phyloP scores from a whole-genome alignment of 2,113 vertebrate genomes.

The Mus musculus region GRCm39 chr1:132609501-132610000 shows the following conservation, averaged over 20 bases:
- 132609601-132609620: neutral
- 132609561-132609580: neutral
- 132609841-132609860: neutral
- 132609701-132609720: conserved; percentile 16
- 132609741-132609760: neutral
- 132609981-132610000: neutral
- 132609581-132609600: neutral
- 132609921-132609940: neutral
- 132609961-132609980: neutral
- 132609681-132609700: conserved; percentile 19
- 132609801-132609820: neutral
- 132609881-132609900: neutral
- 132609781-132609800: neutral
- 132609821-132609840: neutral
- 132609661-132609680: neutral
- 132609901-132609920: neutral
- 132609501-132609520: neutral
- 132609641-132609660: conserved; percentile 19
- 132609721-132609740: neutral
- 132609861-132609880: neutral
- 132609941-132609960: neutral
- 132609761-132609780: neutral
- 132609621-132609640: neutral
- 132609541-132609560: neutral
- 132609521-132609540: neutral